Conservation (phyloP, 2,113 vertebrate species). For the Engraulis encrasicolus region DNA sequence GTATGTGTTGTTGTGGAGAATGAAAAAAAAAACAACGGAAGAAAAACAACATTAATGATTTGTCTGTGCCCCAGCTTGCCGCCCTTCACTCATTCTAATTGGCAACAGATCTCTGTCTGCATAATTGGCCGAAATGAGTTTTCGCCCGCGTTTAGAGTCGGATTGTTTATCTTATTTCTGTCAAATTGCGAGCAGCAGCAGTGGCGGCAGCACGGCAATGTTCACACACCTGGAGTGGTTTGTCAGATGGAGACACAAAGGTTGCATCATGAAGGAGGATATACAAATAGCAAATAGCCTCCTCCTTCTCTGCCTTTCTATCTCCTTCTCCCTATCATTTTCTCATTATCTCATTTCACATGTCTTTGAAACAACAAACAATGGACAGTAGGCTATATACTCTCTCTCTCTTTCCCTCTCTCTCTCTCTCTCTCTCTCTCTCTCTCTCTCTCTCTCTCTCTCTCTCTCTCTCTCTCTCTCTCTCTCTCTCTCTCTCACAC, state of each 20-base stretch:
- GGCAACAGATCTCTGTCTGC: constrained; percentile 45
- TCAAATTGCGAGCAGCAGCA: no score
- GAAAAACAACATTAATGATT: not conserved
- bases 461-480: no score
- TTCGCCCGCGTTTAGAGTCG: constrained; percentile 48
- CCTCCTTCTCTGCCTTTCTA: no score
- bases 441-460: no score
- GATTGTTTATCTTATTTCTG: constrained; percentile 49
- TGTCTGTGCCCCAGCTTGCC: not conserved
- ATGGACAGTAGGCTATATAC: no score
- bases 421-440: no score
- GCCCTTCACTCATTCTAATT: constrained; percentile 60
- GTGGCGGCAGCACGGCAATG: constrained; percentile 8
- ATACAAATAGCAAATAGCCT: not conserved
- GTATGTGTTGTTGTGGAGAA: no score
- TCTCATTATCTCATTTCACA: no score
- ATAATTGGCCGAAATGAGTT: constrained; percentile 62
- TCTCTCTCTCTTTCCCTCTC: no score
- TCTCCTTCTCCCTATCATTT: no score
- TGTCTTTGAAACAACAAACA: no score
- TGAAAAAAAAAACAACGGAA: not conserved
- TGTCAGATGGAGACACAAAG: not conserved
- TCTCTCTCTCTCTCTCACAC: not conserved
- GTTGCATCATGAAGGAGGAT: not conserved
- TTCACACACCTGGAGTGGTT: constrained; percentile 17